Evolutionary conservation across 2,113 vertebrate species (phyloP).

Genomic region (Hyperoodon ampullatus): DNA sequence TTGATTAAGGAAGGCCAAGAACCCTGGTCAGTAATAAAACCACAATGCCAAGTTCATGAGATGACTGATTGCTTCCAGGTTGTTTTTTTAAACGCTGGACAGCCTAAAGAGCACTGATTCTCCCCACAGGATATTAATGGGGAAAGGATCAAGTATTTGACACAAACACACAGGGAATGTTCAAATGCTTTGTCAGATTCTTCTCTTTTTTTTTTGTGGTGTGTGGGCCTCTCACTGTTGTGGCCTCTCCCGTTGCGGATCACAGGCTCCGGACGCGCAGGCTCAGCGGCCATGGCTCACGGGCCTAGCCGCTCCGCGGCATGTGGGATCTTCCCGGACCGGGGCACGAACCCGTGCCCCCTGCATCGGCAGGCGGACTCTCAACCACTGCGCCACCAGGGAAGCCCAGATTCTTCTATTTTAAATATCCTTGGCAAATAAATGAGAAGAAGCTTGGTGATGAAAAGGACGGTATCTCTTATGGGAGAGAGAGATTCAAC

Average conservation of each 20-base stretch:
- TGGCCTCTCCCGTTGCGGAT: too few relatives aligned
- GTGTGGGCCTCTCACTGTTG: too few relatives aligned
- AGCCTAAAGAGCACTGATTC: neutral
- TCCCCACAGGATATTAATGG: neutral
- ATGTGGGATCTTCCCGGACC: too few relatives aligned
- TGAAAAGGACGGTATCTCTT: neutral
- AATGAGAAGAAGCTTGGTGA: neutral
- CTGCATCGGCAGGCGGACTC: too few relatives aligned
- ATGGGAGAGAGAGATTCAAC: neutral
- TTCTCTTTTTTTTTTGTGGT: neutral
- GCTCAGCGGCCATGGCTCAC: too few relatives aligned
- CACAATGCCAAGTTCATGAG: neutral
- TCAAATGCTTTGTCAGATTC: neutral
- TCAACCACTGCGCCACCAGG: too few relatives aligned
- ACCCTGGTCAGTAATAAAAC: neutral
- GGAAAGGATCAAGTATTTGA: neutral
- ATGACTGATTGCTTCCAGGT: too few relatives aligned
- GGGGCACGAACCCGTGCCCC: too few relatives aligned
- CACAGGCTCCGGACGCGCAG: too few relatives aligned
- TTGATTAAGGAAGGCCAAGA: neutral
- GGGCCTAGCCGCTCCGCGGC: too few relatives aligned
- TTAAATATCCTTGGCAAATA: neutral
- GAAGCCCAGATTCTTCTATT: neutral
- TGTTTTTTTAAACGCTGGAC: neutral
- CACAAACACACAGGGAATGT: neutral